Evolutionary conservation across 2,797 vertebrate genomes (phyloP).

Genomic region (Sebastes melanostomus): DNA sequence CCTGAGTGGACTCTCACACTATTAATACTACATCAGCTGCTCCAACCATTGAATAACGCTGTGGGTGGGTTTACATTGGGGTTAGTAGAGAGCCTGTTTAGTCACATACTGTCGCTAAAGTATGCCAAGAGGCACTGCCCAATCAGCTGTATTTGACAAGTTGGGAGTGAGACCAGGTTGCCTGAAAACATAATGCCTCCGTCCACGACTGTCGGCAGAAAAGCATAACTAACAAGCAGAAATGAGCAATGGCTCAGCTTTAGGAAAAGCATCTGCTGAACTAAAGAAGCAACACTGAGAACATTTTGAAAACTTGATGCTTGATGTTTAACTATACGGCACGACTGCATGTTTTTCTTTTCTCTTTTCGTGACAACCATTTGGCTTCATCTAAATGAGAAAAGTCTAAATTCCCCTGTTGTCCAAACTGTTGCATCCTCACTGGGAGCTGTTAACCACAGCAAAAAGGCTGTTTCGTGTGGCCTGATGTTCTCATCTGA

Average conservation of each 20-base stretch:
- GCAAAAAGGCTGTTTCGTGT: background rate
- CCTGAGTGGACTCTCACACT: too few relatives aligned
- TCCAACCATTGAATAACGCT: too few relatives aligned
- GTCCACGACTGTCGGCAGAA: too few relatives aligned
- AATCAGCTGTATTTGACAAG: too few relatives aligned
- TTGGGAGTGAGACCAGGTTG: too few relatives aligned
- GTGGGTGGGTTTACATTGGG: too few relatives aligned
- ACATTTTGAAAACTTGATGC: background rate
- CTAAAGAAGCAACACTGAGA: background rate
- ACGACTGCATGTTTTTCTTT: background rate
- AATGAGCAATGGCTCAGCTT: background rate
- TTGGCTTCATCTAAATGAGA: background rate
- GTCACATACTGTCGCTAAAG: fast-evolving
- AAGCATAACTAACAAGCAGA: background rate
- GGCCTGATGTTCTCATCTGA: background rate
- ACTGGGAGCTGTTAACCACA: background rate
- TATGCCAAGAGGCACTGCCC: too few relatives aligned
- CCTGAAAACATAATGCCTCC: too few relatives aligned
- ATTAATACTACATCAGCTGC: too few relatives aligned
- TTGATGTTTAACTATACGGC: background rate
- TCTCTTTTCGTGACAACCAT: background rate
- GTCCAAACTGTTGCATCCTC: background rate
- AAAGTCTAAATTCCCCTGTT: background rate
- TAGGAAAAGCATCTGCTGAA: background rate
- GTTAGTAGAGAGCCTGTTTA: too few relatives aligned